Evolutionary conservation across 2,797 vertebrate species (phyloP).

Genomic region (Enteromius thamalakanensis): DNA sequence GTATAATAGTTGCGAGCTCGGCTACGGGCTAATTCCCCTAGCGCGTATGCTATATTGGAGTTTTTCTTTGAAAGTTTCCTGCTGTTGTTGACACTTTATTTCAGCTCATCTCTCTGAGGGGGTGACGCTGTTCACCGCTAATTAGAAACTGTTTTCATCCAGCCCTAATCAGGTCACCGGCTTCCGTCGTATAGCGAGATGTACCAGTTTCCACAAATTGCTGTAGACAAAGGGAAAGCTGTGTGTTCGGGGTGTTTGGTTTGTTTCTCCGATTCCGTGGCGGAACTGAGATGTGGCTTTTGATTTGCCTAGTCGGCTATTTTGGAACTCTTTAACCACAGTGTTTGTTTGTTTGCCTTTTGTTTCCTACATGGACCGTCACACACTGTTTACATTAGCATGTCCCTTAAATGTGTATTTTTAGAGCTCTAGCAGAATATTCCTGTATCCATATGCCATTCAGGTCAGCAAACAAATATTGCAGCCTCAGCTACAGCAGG

Average conservation of each 20-base stretch:
- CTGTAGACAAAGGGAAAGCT: constrained; percentile 29
- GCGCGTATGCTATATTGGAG: constrained; percentile 51
- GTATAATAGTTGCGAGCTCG: constrained; percentile 27
- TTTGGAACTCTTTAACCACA: constrained; percentile 20
- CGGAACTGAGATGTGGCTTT: constrained; percentile 21
- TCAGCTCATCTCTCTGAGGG: constrained; percentile 41
- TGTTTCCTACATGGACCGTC: not conserved
- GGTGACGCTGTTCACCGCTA: constrained; percentile 50
- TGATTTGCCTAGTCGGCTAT: constrained; percentile 16
- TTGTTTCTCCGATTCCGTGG: not conserved
- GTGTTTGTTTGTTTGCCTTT: constrained; percentile 27
- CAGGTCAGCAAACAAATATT: constrained; percentile 20
- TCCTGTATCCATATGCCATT: constrained; percentile 1
- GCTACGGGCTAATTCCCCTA: constrained; percentile 43
- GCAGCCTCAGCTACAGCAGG: not conserved
- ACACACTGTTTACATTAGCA: not conserved
- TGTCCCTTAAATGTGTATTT: constrained; percentile 6
- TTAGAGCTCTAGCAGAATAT: not conserved
- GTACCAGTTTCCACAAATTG: constrained; percentile 48
- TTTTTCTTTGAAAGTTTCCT: constrained; percentile 55
- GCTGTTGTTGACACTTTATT: constrained; percentile 59
- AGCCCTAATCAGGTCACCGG: constrained; percentile 53
- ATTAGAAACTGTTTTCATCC: constrained; percentile 60
- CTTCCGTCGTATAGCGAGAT: constrained; percentile 51
- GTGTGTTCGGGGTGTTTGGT: constrained; percentile 34